Evolutionary conservation across 2,888 invertebrate species (phyloP).

Genomic region (Drosophila affinis): DNA sequence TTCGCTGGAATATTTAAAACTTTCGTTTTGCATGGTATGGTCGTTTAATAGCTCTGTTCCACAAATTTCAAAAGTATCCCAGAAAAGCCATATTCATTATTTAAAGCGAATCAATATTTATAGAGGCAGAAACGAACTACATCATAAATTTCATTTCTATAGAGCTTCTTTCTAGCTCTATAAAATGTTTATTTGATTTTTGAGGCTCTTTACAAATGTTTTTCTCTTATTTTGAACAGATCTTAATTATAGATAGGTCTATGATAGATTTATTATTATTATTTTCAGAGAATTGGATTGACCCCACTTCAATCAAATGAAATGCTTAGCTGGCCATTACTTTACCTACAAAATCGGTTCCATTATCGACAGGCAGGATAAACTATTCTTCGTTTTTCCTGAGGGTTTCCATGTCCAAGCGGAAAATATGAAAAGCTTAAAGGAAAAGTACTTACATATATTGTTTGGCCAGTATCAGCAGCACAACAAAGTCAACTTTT

Average conservation of each 20-base stretch:
- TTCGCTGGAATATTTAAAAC: not conserved
- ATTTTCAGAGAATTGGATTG: not conserved
- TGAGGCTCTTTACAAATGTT: not conserved
- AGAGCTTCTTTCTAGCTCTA: not conserved
- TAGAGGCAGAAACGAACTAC: too few species aligned
- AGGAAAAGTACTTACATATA: slow-evolving; percentile 25
- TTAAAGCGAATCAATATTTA: not conserved
- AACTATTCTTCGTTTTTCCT: slow-evolving; percentile 17
- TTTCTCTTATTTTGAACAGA: not conserved
- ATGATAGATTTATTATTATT: not conserved
- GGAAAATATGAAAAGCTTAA: slow-evolving; percentile 63
- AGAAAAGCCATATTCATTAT: not conserved
- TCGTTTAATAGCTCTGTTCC: too few species aligned
- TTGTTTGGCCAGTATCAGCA: slow-evolving; percentile 40
- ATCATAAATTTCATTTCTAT: not conserved
- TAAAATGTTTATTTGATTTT: not conserved
- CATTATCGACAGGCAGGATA: slow-evolving; percentile 33
- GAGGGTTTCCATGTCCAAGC: not conserved
- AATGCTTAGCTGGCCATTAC: slow-evolving; percentile 28
- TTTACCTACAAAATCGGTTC: slow-evolving; percentile 10
- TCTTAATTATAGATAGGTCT: slow-evolving; percentile 9
- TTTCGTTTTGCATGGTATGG: not conserved
- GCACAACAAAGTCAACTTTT: slow-evolving; percentile 64
- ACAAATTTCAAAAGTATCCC: not conserved
- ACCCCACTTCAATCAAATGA: slow-evolving; percentile 44